Evolutionary conservation across 2,888 invertebrate species (phyloP).

Genomic region (Tenthredo distinguenda): DNA sequence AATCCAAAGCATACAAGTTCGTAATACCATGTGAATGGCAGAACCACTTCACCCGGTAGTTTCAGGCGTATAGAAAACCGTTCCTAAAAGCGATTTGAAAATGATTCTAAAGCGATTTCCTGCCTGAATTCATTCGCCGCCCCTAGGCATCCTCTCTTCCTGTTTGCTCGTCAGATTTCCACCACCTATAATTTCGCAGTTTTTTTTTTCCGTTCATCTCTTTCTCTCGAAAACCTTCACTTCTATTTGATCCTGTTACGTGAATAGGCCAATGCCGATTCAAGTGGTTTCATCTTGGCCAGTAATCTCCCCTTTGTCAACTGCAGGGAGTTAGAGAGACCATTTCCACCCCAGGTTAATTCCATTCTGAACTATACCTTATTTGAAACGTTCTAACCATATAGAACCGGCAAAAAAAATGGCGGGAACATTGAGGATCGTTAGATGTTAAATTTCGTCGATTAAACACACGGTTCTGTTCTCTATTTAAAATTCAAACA

Average conservation of each 20-base stretch:
- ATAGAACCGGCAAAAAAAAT: neutral
- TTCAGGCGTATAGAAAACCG: neutral
- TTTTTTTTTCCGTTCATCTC: constrained; percentile 53
- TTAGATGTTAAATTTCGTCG: neutral
- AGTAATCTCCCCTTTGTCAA: constrained; percentile 53
- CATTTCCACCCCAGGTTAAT: constrained; percentile 30
- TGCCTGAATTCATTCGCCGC: constrained; percentile 72
- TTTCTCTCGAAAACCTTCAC: constrained; percentile 42
- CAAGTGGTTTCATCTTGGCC: constrained; percentile 51
- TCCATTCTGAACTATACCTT: neutral
- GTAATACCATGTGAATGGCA: constrained; percentile 41
- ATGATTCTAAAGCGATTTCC: constrained; percentile 71
- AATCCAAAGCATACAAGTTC: constrained; percentile 42
- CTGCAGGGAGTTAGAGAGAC: neutral
- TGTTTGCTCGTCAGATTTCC: constrained; percentile 75
- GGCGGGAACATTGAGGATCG: neutral
- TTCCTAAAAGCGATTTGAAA: constrained; percentile 43
- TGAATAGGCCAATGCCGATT: constrained; percentile 51
- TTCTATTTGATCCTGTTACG: constrained; percentile 53
- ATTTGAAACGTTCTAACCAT: neutral
- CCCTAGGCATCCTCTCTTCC: constrained; percentile 64
- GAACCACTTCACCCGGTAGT: constrained; percentile 26
- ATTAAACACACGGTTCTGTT: neutral
- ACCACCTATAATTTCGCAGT: constrained; percentile 76
- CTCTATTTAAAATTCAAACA: neutral